Base-by-base conservation (phyloP, 2,888 invertebrate genomes). In the Napeogenes sylphis region DNA sequence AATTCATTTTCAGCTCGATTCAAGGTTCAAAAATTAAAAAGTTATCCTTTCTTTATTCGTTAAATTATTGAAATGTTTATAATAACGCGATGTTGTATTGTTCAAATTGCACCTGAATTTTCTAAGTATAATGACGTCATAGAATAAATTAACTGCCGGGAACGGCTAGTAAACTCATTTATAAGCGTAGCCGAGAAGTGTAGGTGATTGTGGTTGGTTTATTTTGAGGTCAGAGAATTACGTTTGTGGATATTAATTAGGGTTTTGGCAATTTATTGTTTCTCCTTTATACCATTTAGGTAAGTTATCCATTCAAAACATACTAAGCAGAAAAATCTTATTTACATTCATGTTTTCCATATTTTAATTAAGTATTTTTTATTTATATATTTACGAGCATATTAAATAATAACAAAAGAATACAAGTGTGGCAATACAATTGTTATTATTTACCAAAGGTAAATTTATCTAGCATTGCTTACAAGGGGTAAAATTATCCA, bases 1-100 rank as follows among this genome's bases (percentile, higher is more conserved):
- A 79, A 80, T 83, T 79, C 81, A 78, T 83, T 84, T 83, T 79
- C 80, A 81, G 82, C 80, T 80, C 80, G 80, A 79, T 83, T 81
- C 77, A 72, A 76, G 72, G 59, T 62, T 61, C 51, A 21, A 33
- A 38, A 58, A 59, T 12, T 59, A 60, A 57, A 59, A 65, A 63
- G 56, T 62, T 46, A 59, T 45, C 32, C 51, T 62, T 54, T 30
- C 42, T 74, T 75, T 70, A 73, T 77, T 74, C 77, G 77, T 51
- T 51, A 42, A 42, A 0, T 21, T 21, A 21, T 21, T 21, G 21
- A 21, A 42, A 10, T 42, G 10, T 10, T 42, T 30, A 30, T 21
- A 21, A 8, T 30, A 0, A 8, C 3, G 10, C 51, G 21, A 4
- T 42, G 10, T 51, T 30, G 6, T 21, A 14, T 21, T 47, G 30